These are phyloP conservation scores for Elysia crispata DNA, from an alignment of 2,888 invertebrate species.

Conservation along the genomic window DNA sequence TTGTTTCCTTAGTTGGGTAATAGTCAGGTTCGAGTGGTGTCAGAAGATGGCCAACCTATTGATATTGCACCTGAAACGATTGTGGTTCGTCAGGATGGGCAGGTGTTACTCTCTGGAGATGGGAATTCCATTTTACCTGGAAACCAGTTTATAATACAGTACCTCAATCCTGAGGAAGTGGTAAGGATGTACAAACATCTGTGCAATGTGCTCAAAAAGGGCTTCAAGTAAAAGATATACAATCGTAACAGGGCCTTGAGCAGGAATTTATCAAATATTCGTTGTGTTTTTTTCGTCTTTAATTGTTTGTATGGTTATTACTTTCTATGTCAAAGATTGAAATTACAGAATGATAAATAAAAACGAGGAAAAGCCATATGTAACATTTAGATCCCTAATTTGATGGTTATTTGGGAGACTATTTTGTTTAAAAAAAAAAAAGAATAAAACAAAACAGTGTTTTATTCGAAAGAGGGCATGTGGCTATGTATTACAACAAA, in stretches of 20 bases:
- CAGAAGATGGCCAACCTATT: slow-evolving; percentile 65
- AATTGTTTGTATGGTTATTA: too few relatives aligned
- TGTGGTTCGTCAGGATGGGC: slow-evolving; percentile 71
- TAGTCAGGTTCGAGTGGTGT: slow-evolving; percentile 59
- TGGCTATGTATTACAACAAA: too few relatives aligned
- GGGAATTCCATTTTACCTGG: slow-evolving; percentile 57
- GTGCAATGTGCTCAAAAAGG: not conserved
- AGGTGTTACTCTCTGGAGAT: slow-evolving; percentile 64
- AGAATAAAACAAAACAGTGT: too few relatives aligned
- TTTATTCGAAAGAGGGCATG: too few relatives aligned
- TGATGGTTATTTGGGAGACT: too few relatives aligned
- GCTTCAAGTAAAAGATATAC: too few relatives aligned
- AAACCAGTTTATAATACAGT: slow-evolving; percentile 73
- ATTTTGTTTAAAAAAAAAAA: too few relatives aligned
- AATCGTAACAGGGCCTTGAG: too few relatives aligned
- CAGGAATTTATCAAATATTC: too few relatives aligned
- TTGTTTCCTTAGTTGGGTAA: slow-evolving; percentile 51
- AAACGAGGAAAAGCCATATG: too few relatives aligned
- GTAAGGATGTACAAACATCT: slow-evolving; percentile 15
- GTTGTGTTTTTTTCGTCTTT: too few relatives aligned
- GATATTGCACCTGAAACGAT: slow-evolving; percentile 71
- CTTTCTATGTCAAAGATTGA: not conserved
- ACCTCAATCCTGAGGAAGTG: slow-evolving; percentile 62
- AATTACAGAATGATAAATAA: not conserved
- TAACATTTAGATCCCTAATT: too few relatives aligned